A percentile compares a stretch with the other conserved stretches of the same genome.
Conservation (phyloP, 1,140 invertebrate genomes). For the Heliconius himera region DNA sequence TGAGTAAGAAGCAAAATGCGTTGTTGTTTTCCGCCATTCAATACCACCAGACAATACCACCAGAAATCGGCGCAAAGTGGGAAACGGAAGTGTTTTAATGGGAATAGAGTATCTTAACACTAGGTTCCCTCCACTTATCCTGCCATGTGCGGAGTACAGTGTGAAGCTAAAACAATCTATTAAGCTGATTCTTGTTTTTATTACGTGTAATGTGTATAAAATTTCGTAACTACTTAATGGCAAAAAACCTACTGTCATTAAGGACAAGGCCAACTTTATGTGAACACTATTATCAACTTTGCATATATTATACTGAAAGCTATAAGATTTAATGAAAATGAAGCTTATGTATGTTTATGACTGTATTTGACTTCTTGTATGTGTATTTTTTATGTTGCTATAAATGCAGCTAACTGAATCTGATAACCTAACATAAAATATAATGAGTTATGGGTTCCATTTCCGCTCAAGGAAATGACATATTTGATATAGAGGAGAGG, state of each 20-base stretch:
- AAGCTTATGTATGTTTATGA: neutral
- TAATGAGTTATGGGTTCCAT: too few species aligned
- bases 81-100: too few species aligned
- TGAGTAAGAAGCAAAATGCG: too few species aligned
- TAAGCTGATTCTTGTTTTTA: neutral
- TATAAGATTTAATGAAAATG: neutral
- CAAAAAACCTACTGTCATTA: neutral
- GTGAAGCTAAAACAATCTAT: neutral
- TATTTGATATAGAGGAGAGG: too few species aligned
- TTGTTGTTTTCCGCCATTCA: too few species aligned
- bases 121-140: too few species aligned
- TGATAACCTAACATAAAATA: too few species aligned
- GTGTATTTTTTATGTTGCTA: neutral
- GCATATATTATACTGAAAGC: neutral
- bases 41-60: too few species aligned
- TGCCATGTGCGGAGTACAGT: too few species aligned
- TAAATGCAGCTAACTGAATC: neutral
- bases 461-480: too few species aligned
- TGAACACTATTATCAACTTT: neutral
- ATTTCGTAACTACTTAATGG: neutral
- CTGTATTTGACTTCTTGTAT: neutral
- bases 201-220: neutral
- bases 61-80: too few species aligned
- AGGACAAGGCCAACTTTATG: neutral
- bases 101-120: too few species aligned